phyloP scores from a whole-genome alignment of 1,140 invertebrate genomes.

The Trinorchestia longiramus region DNA sequence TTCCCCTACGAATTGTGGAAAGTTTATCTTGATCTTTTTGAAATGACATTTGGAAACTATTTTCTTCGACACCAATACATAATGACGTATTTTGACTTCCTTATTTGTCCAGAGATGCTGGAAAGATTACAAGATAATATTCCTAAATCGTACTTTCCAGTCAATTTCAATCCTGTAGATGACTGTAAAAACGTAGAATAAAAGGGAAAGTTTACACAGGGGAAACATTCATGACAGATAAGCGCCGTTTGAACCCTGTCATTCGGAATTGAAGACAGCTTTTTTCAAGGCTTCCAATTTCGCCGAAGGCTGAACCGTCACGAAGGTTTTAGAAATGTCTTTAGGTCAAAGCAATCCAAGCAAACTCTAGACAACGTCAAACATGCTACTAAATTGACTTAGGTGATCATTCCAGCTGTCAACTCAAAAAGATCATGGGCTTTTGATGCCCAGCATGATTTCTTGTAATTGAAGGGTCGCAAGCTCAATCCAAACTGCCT shows the following conservation, averaged over 20 bases:
- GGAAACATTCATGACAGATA: not conserved
- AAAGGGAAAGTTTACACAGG: not conserved
- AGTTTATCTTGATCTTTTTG: too few relatives aligned
- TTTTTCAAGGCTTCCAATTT: not conserved
- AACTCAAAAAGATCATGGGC: conserved; percentile 15
- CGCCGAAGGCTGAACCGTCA: not conserved
- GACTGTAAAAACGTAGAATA: not conserved
- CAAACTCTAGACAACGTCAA: not conserved
- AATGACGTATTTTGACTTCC: not conserved
- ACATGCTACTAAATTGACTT: conserved; percentile 44
- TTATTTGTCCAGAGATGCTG: not conserved
- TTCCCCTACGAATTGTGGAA: too few relatives aligned
- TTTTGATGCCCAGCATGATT: conserved; percentile 23
- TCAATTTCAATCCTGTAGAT: not conserved
- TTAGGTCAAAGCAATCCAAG: not conserved
- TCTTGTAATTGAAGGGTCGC: conserved; percentile 37
- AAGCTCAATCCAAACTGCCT: conserved; percentile 16
- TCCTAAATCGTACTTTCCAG: not conserved
- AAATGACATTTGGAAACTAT: too few relatives aligned
- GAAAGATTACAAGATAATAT: not conserved
- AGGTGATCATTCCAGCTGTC: not conserved
- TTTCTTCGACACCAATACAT: not conserved
- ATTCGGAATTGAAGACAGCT: not conserved
- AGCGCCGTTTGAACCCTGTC: not conserved
- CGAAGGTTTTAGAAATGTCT: not conserved